These are phyloP conservation scores for Periophthalmus modestus DNA, from an alignment of 2,113 vertebrate species.

Conservation along the genomic window DNA sequence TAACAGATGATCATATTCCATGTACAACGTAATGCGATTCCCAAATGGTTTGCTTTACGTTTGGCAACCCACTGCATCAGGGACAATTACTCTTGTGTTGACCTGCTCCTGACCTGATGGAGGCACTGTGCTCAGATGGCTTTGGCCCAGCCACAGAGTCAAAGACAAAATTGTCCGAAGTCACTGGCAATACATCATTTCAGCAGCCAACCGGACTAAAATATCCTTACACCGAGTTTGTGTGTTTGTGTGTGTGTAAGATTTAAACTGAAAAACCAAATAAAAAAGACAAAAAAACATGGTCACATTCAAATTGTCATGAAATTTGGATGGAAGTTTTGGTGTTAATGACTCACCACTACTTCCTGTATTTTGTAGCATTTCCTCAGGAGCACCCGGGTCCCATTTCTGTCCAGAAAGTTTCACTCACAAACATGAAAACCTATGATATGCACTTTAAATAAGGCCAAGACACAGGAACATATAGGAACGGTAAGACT, in stretches of 20 bases:
- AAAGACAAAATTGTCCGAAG: neutral
- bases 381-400: too few relatives aligned
- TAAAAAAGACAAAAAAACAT: too few relatives aligned
- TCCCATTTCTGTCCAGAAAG: too few relatives aligned
- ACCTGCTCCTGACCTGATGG: neutral
- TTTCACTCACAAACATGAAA: too few relatives aligned
- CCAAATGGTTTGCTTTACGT: conserved; percentile 4
- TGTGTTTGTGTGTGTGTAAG: too few relatives aligned
- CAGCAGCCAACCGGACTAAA: neutral
- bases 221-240: too few relatives aligned
- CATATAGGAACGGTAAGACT: conserved; percentile 12
- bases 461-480: conserved; percentile 30
- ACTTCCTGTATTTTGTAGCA: too few relatives aligned
- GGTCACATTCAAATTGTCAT: too few relatives aligned
- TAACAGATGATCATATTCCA: too few relatives aligned
- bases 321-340: too few relatives aligned
- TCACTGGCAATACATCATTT: neutral
- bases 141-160: neutral
- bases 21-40: neutral
- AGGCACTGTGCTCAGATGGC: neutral
- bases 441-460: neutral
- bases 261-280: too few relatives aligned
- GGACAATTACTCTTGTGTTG: neutral
- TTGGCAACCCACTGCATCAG: conserved; percentile 1
- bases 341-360: too few relatives aligned